Base-by-base conservation (phyloP, 2,888 invertebrate species). In the Limnephilus marmoratus region DNA sequence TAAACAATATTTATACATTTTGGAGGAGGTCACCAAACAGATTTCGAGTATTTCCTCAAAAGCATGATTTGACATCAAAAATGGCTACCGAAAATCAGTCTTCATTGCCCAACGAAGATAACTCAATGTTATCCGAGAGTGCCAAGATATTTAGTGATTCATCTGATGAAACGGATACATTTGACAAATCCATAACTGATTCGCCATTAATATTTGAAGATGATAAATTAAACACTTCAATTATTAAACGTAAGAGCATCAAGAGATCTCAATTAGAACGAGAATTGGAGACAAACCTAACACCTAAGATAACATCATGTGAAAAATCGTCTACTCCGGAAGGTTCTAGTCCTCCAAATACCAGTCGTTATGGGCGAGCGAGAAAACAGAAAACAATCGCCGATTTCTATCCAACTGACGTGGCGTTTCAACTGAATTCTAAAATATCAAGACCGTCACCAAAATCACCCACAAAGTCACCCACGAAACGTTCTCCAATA, bases 351-450 rank as follows among this genome's bases (percentile, higher is more conserved):
- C 81, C 90, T 34, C 93, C 94, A 1, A 96, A 94, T 81, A 96
- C 95, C 49, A 97, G 97, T 94, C 96, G 97, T 24, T 97, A 97
- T 94, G 97, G 97, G 13, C 95, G 97, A 94, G 95, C 96, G 90
- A 96, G 96, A 53, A 96, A 96, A 91, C 95, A 96, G 11, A 97
- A 97, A 94, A 94, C 95, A n/a, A 95, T 95, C 2, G 94, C 94
- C 24, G 96, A 96, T 90, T 95, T 95, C 93, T 94, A 94, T 3
- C 95, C 96, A 53, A 94, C 95, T 0, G 96, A 96, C 88, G 95
- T 95, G 94, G 94, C 95, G 34, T 94, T 95, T 15, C 90, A 94
- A 94, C 94, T 94, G 0, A 95, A 95, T 92, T 88, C 94, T n/a
- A 93, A 93, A 91, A 90, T 49, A 83, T 94, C 3, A 95, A 95